Evolutionary conservation across 2,797 vertebrate genomes (phyloP), one percentile per base, ranked within the genome.

Genomic region (Pipistrellus kuhlii): DNA sequence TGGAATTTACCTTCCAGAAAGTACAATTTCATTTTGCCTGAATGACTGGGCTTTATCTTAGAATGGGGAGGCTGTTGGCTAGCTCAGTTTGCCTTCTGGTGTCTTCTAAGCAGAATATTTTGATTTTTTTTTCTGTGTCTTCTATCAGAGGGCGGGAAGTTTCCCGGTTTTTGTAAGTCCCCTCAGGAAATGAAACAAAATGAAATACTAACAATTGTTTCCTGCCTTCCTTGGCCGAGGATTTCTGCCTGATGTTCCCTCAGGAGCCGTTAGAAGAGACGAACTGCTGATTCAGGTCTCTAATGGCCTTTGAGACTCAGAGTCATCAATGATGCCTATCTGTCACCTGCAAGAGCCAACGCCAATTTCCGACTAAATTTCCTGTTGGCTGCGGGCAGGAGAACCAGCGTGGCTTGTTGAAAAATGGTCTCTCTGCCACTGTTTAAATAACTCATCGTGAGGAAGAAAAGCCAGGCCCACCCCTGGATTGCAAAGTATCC

Each of bases 401-500:
- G 38, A 62, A 86, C 27, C 46, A 82, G 3, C 2, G 1, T 9
- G 38, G 30, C 68, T 96, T 92, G 55, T 93, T 94, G 83, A 88
- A 92, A 82, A n/a, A n/a, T n/a, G n/a, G n/a, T n/a, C n/a, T n/a
- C n/a, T n/a, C n/a, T n/a, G 44, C 91, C 68, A 83, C 64, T 51
- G 51, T 66, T 91, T 86, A 69, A 76, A 78, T 76, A 83, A 78
- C 18, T 38, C 76, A 82, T 88, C 87, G 96, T 89, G 55, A 91
- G 85, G 85, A 97, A 97, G 96, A 97, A 95, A 97, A 97, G 68
- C 12, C 87, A 96, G 96, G 95, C 94, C 57, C 87, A 85, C 2
- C 25, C 4, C 41, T 18, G 57, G 93, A 1, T 95, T 51, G 94
- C 93, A 90, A 96, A 96, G 75, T 25, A 87, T 11, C 46, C 46